Percentiles rank a stretch among this genome's conserved stretches.
Evolutionary conservation across 2,888 invertebrate genomes (phyloP).

Genomic region (Drosophila percnosoma): DNA sequence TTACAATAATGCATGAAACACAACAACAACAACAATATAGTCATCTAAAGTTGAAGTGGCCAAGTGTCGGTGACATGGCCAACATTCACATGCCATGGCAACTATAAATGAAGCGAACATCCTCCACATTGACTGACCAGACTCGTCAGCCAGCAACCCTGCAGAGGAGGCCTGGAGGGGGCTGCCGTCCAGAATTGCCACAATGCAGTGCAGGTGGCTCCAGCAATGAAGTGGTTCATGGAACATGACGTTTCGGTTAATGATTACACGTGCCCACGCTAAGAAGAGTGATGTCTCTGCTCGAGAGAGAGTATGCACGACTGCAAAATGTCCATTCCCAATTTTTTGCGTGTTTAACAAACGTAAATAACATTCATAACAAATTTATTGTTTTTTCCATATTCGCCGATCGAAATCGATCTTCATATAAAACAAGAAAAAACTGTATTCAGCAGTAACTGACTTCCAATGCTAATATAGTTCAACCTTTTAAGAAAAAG

Average conservation of each 20-base stretch:
- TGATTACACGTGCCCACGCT: constrained; percentile 70
- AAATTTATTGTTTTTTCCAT: not conserved
- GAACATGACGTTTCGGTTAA: constrained; percentile 54
- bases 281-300: not conserved
- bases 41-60: constrained; percentile 41
- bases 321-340: not conserved
- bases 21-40: constrained; percentile 39
- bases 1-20: constrained; percentile 60
- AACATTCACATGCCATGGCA: constrained; percentile 40
- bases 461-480: not conserved
- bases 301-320: not conserved
- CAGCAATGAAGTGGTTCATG: constrained; percentile 65
- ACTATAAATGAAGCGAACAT: constrained; percentile 61
- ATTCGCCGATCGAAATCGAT: not conserved
- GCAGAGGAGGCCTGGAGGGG: no score
- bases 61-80: constrained; percentile 50
- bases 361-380: not conserved
- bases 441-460: not conserved
- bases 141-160: constrained; percentile 14
- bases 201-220: constrained; percentile 11
- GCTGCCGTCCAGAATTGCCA: constrained; percentile 10
- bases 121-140: constrained; percentile 34
- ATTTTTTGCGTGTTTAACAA: not conserved
- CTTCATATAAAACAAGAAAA: not conserved
- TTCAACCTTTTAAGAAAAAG: not conserved